phyloP scores from a whole-genome alignment of 2,888 invertebrate genomes.

The Acrobasis suavella region DNA sequence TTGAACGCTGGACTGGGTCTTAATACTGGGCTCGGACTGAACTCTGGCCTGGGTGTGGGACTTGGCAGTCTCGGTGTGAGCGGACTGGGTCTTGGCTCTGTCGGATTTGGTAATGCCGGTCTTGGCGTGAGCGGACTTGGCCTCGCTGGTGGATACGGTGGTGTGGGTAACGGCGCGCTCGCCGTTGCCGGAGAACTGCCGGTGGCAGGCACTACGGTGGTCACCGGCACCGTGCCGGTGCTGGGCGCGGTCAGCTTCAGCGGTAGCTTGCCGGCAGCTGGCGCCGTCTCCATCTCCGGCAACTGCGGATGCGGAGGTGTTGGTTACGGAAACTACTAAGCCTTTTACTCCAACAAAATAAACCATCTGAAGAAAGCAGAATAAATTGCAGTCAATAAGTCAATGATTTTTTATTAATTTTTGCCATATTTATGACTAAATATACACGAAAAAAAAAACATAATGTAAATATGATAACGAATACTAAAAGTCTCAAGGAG shows the following conservation, averaged over 20 bases:
- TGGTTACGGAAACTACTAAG: background rate
- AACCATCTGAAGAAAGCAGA: no score
- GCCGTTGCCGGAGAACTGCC: conserved; percentile 27
- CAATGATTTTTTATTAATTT: no score
- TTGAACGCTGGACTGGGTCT: conserved; percentile 7
- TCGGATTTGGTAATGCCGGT: background rate
- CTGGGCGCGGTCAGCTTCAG: conserved; percentile 50
- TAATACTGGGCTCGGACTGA: conserved; percentile 11
- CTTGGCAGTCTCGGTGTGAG: background rate
- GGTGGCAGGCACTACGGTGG: conserved; percentile 38
- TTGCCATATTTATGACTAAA: no score
- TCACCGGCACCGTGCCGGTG: conserved; percentile 50
- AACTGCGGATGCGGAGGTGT: conserved; percentile 48
- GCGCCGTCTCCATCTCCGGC: conserved; percentile 51
- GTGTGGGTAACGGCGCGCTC: conserved; percentile 26
- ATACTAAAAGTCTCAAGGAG: no score
- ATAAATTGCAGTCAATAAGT: no score
- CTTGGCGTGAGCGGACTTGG: background rate
- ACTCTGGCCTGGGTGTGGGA: background rate
- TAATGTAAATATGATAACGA: no score
- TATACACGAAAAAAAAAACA: no score
- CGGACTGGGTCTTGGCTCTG: conserved; percentile 3
- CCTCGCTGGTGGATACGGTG: conserved; percentile 30
- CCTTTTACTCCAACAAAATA: background rate
- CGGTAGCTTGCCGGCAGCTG: conserved; percentile 49